A percentile compares a stretch with the other conserved stretches of the same genome.
These are phyloP conservation scores for Remorina albescens DNA, from an alignment of 2,797 vertebrate species.

Conservation along the genomic window DNA sequence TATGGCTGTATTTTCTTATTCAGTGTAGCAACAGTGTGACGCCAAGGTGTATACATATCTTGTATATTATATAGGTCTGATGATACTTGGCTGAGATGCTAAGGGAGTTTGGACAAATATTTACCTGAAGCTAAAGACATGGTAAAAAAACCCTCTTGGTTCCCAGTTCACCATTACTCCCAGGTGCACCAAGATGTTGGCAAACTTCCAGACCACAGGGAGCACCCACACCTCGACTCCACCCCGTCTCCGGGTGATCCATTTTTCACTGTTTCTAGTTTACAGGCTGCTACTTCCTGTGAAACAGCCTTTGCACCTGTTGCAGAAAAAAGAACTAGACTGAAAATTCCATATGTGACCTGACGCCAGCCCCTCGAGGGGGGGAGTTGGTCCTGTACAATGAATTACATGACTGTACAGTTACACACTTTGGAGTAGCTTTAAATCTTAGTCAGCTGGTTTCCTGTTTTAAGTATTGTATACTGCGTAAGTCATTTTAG, in stretches of 20 bases:
- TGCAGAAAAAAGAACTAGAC: constrained; percentile 64
- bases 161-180: constrained; percentile 41
- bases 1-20: constrained; percentile 16
- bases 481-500: not conserved
- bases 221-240: constrained; percentile 13
- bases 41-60: not conserved
- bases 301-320: constrained; percentile 73
- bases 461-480: not conserved
- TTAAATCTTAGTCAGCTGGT: not conserved
- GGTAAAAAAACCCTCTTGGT: not conserved
- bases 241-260: constrained; percentile 52
- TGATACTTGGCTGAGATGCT: constrained; percentile 6
- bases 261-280: constrained; percentile 68
- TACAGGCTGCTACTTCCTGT: constrained; percentile 62
- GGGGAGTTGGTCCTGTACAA: constrained; percentile 15
- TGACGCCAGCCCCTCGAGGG: constrained; percentile 36
- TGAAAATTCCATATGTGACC: constrained; percentile 52
- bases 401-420: constrained; percentile 28
- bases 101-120: not conserved
- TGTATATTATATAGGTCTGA: not conserved
- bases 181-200: constrained; percentile 49
- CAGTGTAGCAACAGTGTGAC: constrained; percentile 2
- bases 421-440: not conserved
- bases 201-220: constrained; percentile 69
- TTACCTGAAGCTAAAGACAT: constrained; percentile 3